phyloP scores from a whole-genome alignment of 1,140 invertebrate genomes.

The Pachypsylla venusta region DNA sequence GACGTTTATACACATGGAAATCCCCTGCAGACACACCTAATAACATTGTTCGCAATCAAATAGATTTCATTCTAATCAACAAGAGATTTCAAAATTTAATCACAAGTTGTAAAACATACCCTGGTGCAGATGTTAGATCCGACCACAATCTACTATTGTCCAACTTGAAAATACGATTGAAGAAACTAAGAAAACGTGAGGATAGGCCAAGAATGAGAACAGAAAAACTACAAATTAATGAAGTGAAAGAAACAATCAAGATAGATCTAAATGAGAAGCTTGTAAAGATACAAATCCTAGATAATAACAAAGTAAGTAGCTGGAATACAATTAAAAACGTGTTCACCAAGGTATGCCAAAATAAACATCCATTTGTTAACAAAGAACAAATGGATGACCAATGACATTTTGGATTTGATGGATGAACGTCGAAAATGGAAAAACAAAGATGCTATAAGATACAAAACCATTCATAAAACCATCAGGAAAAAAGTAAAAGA shows the following conservation, averaged over 20 bases:
- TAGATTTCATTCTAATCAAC: slow-evolving; percentile 28
- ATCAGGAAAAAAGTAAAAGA: slow-evolving; percentile 7
- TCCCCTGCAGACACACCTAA: slow-evolving; percentile 24
- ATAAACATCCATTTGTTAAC: slow-evolving; percentile 7
- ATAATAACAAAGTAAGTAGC: slow-evolving; percentile 5
- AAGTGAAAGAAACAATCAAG: neutral
- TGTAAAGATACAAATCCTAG: slow-evolving; percentile 14
- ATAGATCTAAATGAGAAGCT: slow-evolving; percentile 10
- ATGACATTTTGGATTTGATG: slow-evolving; percentile 24
- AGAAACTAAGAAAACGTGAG: neutral
- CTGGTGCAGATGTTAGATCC: slow-evolving; percentile 17
- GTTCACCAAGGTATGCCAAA: neutral
- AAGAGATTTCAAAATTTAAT: slow-evolving; percentile 25
- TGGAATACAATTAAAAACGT: slow-evolving; percentile 11
- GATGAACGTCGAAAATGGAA: slow-evolving; percentile 20
- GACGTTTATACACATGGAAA: slow-evolving; percentile 29
- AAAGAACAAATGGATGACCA: slow-evolving; percentile 22
- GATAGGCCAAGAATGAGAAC: neutral
- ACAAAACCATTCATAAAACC: slow-evolving; percentile 11
- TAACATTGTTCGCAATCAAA: slow-evolving; percentile 28
- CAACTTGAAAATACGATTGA: slow-evolving; percentile 5
- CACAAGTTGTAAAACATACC: slow-evolving; percentile 23
- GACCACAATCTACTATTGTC: slow-evolving; percentile 27
- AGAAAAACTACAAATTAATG: neutral
- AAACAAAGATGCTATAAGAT: slow-evolving; percentile 22